Percentiles rank a stretch among this genome's conserved stretches.
phyloP scores from a whole-genome alignment of 2,797 vertebrate genomes.

The Lagorchestes hirsutus region DNA sequence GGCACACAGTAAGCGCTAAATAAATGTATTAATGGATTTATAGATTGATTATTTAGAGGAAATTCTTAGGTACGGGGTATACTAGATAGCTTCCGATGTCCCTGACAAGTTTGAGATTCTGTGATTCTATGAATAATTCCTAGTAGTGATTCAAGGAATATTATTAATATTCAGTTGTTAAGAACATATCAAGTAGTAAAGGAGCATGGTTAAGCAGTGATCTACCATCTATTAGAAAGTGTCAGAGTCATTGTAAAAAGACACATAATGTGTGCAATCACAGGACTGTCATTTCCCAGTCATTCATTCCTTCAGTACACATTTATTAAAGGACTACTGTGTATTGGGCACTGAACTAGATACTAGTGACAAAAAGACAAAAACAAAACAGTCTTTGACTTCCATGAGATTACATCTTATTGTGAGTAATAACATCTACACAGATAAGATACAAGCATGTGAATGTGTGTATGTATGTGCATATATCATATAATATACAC shows the following conservation, averaged over 20 bases:
- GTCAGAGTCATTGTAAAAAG: conserved; percentile 13
- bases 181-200: background rate
- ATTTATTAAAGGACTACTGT: background rate
- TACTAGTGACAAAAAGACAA: conserved; percentile 33
- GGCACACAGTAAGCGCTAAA: background rate
- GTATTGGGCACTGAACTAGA: background rate
- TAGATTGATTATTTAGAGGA: background rate
- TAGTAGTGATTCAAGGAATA: conserved; percentile 31
- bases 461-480: too few relatives aligned
- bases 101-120: background rate
- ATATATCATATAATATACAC: too few relatives aligned
- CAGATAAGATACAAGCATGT: background rate
- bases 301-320: background rate
- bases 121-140: conserved; percentile 15
- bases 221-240: background rate
- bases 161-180: background rate
- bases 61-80: background rate
- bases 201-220: background rate
- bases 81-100: background rate
- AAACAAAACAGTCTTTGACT: conserved; percentile 34
- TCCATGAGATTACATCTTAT: background rate
- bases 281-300: background rate
- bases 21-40: background rate
- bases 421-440: background rate
- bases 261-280: background rate